A percentile compares a stretch with the other conserved stretches of the same genome.
Conservation (phyloP, 2,113 vertebrate genomes). For the Lagopus muta region DNA sequence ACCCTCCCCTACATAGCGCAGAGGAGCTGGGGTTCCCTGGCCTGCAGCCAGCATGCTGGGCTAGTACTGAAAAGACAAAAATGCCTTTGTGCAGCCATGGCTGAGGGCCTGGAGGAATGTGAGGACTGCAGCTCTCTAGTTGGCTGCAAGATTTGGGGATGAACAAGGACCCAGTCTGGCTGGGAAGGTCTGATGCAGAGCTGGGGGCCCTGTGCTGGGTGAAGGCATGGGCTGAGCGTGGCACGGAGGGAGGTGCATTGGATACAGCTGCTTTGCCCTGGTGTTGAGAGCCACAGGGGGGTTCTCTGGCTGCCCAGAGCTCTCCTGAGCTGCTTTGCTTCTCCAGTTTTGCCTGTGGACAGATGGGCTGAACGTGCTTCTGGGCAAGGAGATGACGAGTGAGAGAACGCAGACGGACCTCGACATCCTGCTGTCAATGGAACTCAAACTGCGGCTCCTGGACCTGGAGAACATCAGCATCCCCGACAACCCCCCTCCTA, state of each 20-base stretch:
- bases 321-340: background rate
- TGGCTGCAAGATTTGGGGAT: background rate
- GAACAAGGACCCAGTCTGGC: background rate
- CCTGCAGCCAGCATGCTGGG: background rate
- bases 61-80: background rate
- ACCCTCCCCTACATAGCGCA: background rate
- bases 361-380: slow-evolving; percentile 90
- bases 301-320: background rate
- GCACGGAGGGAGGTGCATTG: background rate
- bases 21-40: background rate
- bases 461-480: slow-evolving; percentile 95
- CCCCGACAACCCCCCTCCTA: slow-evolving; percentile 85
- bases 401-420: slow-evolving; percentile 92
- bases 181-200: background rate
- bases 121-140: background rate
- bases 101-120: background rate
- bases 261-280: background rate
- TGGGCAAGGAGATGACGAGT: slow-evolving; percentile 92
- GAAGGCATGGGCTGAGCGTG: background rate
- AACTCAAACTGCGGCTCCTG: slow-evolving; percentile 94
- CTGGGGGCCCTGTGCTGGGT: background rate
- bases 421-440: slow-evolving; percentile 95
- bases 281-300: background rate
- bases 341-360: slow-evolving; percentile 95
- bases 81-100: background rate